phyloP scores from a whole-genome alignment of 2,797 vertebrate species.

The Coregonus ussuriensis region DNA sequence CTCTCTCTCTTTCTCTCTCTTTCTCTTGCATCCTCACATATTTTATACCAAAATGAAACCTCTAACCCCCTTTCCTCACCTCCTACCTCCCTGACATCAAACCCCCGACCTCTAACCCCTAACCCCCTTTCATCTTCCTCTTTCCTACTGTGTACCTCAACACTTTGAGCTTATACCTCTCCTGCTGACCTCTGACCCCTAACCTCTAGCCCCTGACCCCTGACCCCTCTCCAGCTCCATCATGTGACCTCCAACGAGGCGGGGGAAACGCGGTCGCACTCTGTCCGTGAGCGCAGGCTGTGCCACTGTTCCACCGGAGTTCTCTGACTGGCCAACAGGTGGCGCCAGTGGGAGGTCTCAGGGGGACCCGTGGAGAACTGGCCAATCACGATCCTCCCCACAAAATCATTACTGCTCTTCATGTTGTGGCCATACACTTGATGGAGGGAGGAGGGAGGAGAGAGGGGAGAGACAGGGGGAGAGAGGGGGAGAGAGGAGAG shows the following conservation, averaged over 20 bases:
- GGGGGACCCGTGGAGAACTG: slow-evolving; percentile 85
- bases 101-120: background rate
- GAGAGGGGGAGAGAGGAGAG: background rate
- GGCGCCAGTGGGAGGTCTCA: slow-evolving; percentile 84
- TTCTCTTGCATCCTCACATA: background rate
- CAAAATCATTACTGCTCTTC: slow-evolving; percentile 91
- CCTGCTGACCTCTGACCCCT: no score
- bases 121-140: background rate
- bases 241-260: slow-evolving; percentile 87
- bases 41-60: background rate
- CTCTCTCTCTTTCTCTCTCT: no score
- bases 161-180: background rate
- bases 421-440: slow-evolving; percentile 86
- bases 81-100: background rate
- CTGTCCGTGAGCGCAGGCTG: slow-evolving; percentile 83
- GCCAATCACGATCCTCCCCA: slow-evolving; percentile 85
- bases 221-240: slow-evolving; percentile 37
- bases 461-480: background rate
- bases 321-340: slow-evolving; percentile 78
- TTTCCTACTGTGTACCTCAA: background rate
- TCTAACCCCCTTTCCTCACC: background rate
- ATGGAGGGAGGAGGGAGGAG: background rate
- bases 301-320: slow-evolving; percentile 89
- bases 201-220: background rate
- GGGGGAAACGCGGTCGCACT: slow-evolving; percentile 86